phyloP scores from a whole-genome alignment of 2,113 vertebrate genomes.

The Burhinus oedicnemus region DNA sequence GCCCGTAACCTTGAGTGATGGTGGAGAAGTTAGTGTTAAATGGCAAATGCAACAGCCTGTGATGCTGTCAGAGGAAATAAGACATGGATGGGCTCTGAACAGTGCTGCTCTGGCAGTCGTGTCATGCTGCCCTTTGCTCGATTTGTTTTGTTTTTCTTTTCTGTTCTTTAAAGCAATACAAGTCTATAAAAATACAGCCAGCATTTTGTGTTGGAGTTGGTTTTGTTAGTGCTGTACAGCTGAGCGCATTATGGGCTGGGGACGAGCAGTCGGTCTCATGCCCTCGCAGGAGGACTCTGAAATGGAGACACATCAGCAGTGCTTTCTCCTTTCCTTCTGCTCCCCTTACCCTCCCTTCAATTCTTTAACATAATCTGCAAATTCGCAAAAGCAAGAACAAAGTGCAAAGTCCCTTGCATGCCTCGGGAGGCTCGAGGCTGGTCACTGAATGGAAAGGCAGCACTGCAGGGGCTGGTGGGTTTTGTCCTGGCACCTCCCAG shows the following conservation, averaged over 20 bases:
- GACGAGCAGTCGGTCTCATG: not conserved
- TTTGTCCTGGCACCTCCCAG: not conserved
- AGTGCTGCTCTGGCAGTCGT: not conserved
- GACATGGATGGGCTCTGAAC: not conserved
- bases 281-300: not conserved
- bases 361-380: not conserved
- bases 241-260: not conserved
- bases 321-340: not conserved
- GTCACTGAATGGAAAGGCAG: not conserved
- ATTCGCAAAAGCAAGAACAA: not conserved
- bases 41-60: not conserved
- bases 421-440: not conserved
- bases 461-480: not conserved
- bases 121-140: not conserved
- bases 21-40: not conserved
- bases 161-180: not conserved
- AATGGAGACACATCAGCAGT: not conserved
- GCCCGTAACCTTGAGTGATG: not conserved
- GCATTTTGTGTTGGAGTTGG: not conserved
- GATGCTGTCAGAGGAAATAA: not conserved
- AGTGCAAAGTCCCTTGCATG: fast-evolving
- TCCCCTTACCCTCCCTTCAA: not conserved
- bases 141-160: not conserved
- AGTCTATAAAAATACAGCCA: not conserved
- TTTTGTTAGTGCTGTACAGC: not conserved